Evolutionary conservation across 2,888 invertebrate genomes (phyloP).

Genomic region (Aradus depressus): DNA sequence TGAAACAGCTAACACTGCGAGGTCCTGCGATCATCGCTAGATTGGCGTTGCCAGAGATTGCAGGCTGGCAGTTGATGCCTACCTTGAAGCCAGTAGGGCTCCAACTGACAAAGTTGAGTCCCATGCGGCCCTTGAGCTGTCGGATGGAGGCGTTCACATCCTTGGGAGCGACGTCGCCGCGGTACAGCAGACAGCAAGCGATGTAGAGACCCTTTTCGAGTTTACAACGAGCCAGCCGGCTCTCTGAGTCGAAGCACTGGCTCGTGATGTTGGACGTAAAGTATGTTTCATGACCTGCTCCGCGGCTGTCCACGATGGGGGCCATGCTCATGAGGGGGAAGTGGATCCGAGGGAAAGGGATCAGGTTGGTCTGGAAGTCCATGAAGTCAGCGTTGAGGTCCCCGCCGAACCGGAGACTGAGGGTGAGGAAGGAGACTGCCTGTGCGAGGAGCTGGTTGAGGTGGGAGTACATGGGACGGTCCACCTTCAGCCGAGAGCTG

Average conservation of each 20-base stretch:
- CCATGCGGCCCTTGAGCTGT: neutral
- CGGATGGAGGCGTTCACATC: slow-evolving; percentile 24
- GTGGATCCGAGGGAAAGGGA: slow-evolving; percentile 87
- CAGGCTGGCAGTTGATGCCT: slow-evolving; percentile 63
- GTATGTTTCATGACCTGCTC: slow-evolving; percentile 62
- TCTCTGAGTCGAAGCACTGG: slow-evolving; percentile 74
- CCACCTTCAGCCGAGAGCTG: slow-evolving; percentile 49
- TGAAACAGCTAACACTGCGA: slow-evolving; percentile 58
- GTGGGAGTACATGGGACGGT: slow-evolving; percentile 70
- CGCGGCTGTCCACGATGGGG: slow-evolving; percentile 54
- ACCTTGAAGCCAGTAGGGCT: slow-evolving; percentile 54
- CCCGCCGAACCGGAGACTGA: slow-evolving; percentile 76
- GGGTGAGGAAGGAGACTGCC: slow-evolving; percentile 76
- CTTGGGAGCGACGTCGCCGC: slow-evolving; percentile 25
- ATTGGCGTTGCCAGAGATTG: slow-evolving; percentile 49
- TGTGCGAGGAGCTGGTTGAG: slow-evolving; percentile 67
- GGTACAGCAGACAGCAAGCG: slow-evolving; percentile 28
- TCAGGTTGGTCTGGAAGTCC: slow-evolving; percentile 59
- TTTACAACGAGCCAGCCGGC: slow-evolving; percentile 43
- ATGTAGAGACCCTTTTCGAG: slow-evolving; percentile 27
- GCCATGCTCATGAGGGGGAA: slow-evolving; percentile 67
- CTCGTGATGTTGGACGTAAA: slow-evolving; percentile 49
- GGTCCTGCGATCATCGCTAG: slow-evolving; percentile 42
- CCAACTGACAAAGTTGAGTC: slow-evolving; percentile 35
- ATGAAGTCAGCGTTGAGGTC: slow-evolving; percentile 55